Conservation (phyloP, 2,888 invertebrate genomes). For the Rhyacophila evoluta region DNA sequence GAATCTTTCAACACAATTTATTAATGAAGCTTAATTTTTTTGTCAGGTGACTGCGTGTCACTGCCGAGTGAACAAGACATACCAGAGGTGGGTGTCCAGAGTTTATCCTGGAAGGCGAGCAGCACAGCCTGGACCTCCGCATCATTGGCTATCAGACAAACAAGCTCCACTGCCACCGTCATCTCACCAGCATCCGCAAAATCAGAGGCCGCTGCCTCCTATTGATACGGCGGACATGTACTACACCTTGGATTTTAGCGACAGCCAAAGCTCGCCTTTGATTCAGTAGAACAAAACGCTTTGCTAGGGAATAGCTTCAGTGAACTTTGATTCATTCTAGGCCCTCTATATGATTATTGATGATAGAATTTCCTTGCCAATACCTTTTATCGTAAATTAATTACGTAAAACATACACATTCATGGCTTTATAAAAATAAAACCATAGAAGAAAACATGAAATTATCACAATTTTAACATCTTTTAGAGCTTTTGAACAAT, state of each 20-base stretch:
- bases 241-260: constrained; percentile 82
- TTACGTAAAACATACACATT: no score
- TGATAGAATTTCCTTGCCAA: no score
- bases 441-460: no score
- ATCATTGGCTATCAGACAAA: constrained; percentile 75
- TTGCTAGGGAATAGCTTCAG: background rate
- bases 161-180: constrained; percentile 58
- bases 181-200: constrained; percentile 59
- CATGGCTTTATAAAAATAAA: no score
- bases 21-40: no score
- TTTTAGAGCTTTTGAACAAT: no score
- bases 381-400: no score
- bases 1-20: no score
- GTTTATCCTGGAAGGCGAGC: constrained; percentile 67
- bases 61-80: constrained; percentile 83
- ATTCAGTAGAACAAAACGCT: constrained; percentile 72
- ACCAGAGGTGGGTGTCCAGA: constrained; percentile 74
- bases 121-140: constrained; percentile 61
- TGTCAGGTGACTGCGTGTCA: constrained; percentile 85
- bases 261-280: constrained; percentile 80
- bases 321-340: constrained; percentile 11
- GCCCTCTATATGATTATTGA: no score
- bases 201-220: constrained; percentile 69
- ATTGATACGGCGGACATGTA: constrained; percentile 81
- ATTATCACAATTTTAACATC: no score